Percentiles rank a stretch among this genome's conserved stretches.
Evolutionary conservation across 2,113 vertebrate genomes (phyloP).

Genomic region (Atherinomorus stipes): DNA sequence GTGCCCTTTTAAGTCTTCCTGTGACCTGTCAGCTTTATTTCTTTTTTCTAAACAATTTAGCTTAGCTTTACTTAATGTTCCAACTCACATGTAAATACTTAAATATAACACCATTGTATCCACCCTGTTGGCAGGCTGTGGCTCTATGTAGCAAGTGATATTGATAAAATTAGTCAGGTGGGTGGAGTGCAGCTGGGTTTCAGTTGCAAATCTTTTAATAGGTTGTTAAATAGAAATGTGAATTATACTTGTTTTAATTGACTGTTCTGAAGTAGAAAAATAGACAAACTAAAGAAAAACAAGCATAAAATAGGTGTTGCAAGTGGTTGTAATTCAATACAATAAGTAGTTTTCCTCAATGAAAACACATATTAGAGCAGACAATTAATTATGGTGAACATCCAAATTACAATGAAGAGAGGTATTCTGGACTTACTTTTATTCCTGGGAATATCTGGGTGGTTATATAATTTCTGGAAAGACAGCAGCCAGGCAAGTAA

Average conservation of each 20-base stretch:
- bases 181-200: no score
- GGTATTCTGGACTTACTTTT: not conserved
- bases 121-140: conserved; percentile 6
- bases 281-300: no score
- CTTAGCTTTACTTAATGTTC: not conserved
- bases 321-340: not conserved
- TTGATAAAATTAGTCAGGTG: no score
- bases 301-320: not conserved
- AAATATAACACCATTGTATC: conserved; percentile 18
- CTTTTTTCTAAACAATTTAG: no score
- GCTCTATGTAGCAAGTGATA: conserved; percentile 19
- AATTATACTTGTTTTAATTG: not conserved
- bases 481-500: not conserved
- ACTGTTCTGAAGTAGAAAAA: not conserved
- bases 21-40: not conserved
- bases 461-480: not conserved
- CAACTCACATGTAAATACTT: conserved; percentile 13
- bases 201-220: no score
- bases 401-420: not conserved
- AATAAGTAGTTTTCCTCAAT: not conserved
- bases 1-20: not conserved
- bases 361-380: not conserved
- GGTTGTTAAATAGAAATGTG: no score
- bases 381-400: not conserved
- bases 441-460: not conserved